Evolutionary conservation across 2,888 invertebrate genomes (phyloP).

Genomic region (Dromius quadrimaculatus): DNA sequence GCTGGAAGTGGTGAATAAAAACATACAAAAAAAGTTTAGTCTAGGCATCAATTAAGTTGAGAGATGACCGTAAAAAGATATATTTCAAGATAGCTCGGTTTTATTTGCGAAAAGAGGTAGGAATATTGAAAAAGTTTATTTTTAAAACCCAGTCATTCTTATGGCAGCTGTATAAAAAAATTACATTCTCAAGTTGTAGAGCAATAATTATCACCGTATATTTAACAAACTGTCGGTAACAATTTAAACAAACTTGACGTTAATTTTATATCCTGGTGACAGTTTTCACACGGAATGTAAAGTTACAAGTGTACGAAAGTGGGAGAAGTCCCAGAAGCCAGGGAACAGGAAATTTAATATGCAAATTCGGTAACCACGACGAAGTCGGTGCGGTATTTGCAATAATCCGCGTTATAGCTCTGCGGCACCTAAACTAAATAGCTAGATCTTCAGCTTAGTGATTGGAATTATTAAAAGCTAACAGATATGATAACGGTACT

Average conservation of each 20-base stretch:
- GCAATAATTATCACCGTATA: constrained; percentile 34
- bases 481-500: not conserved
- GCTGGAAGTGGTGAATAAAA: no score
- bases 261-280: constrained; percentile 22
- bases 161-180: no score
- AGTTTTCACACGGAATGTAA: constrained; percentile 6
- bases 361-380: constrained; percentile 27
- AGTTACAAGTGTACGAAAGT: constrained; percentile 8
- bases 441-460: constrained; percentile 45
- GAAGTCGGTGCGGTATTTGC: no score
- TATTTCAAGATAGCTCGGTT: no score
- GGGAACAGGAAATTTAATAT: constrained; percentile 33
- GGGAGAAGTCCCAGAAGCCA: not conserved
- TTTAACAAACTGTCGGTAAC: constrained; percentile 28
- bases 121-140: no score
- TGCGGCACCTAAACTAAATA: constrained; percentile 41
- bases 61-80: no score
- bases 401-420: constrained; percentile 45
- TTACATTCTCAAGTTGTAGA: not conserved
- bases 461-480: constrained; percentile 40
- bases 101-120: no score
- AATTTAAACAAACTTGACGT: constrained; percentile 30
- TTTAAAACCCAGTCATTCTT: no score
- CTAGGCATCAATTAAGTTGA: no score
- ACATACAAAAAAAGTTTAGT: no score